Evolutionary conservation across 1,140 invertebrate genomes (phyloP).

Genomic region (Asobara japonica): DNA sequence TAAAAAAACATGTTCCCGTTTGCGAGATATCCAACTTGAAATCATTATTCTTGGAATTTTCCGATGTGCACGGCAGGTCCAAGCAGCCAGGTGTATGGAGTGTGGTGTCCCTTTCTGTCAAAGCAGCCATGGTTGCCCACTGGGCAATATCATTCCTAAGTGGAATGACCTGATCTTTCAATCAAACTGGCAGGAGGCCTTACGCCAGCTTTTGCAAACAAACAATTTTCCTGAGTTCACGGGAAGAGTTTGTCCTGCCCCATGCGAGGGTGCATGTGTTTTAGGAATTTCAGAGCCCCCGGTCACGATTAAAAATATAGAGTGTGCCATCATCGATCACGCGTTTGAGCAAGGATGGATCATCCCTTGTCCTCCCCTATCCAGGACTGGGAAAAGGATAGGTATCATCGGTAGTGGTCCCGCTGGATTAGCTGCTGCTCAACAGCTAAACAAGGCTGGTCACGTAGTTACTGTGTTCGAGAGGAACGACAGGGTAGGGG

Average conservation of each 20-base stretch:
- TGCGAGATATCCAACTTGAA: too few species aligned
- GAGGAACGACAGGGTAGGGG: slow-evolving; percentile 94
- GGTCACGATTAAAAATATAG: slow-evolving; percentile 99
- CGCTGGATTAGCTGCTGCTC: slow-evolving; percentile 93
- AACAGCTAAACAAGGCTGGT: slow-evolving; percentile 93
- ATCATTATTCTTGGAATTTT: too few species aligned
- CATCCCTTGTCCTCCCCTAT: slow-evolving; percentile 75
- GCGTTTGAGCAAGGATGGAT: slow-evolving; percentile 98
- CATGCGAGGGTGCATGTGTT: slow-evolving; percentile 98
- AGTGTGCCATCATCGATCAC: slow-evolving; percentile 98
- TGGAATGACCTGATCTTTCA: slow-evolving; percentile 98
- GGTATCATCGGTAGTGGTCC: slow-evolving; percentile 97
- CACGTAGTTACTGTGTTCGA: slow-evolving; percentile 96
- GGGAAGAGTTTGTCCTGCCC: slow-evolving; percentile 97
- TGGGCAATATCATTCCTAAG: slow-evolving; percentile 99
- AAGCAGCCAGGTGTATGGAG: slow-evolving; percentile 99
- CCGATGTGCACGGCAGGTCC: too few species aligned
- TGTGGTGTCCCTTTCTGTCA: slow-evolving; percentile 99
- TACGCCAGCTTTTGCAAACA: slow-evolving; percentile 94
- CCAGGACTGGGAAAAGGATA: slow-evolving; percentile 85
- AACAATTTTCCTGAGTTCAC: slow-evolving; percentile 99
- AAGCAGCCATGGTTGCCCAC: slow-evolving; percentile 94
- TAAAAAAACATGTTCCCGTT: too few species aligned
- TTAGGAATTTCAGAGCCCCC: slow-evolving; percentile 94
- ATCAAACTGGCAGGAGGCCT: slow-evolving; percentile 96